A percentile compares a stretch with the other conserved stretches of the same genome.
These are phyloP conservation scores for Helarctos malayanus DNA, from an alignment of 2,797 vertebrate species.

Conservation along the genomic window DNA sequence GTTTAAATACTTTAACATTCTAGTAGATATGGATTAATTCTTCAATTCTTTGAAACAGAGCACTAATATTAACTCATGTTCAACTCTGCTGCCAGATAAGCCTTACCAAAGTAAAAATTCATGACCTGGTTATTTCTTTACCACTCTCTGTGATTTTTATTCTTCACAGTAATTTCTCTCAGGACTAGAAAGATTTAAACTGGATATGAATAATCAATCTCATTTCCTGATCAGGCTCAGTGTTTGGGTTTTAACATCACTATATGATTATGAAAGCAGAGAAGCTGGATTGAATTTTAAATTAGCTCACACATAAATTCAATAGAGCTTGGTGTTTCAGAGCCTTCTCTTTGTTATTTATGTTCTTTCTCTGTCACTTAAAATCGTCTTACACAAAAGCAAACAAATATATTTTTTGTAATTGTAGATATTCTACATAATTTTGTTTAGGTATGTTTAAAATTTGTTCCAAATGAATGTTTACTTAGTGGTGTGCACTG, in stretches of 20 bases:
- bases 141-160: constrained; percentile 21
- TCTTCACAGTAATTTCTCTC: constrained; percentile 55
- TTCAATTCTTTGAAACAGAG: background rate
- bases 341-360: background rate
- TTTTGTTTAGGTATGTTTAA: background rate
- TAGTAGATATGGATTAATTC: background rate
- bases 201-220: constrained; percentile 59
- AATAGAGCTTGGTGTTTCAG: background rate
- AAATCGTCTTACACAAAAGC: background rate
- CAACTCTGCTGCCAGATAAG: constrained; percentile 37
- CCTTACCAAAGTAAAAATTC: constrained; percentile 48
- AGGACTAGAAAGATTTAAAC: constrained; percentile 31
- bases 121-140: constrained; percentile 58
- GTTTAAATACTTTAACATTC: constrained; percentile 1
- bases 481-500: background rate
- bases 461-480: background rate
- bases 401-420: background rate
- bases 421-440: constrained; percentile 7
- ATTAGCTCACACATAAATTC: constrained; percentile 21
- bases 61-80: background rate
- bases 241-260: constrained; percentile 38
- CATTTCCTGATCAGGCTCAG: background rate
- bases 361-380: background rate
- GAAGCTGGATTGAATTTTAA: constrained; percentile 1
- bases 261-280: background rate